Base-by-base conservation (phyloP, 2,797 vertebrate genomes). In the Crax fasciolata region DNA sequence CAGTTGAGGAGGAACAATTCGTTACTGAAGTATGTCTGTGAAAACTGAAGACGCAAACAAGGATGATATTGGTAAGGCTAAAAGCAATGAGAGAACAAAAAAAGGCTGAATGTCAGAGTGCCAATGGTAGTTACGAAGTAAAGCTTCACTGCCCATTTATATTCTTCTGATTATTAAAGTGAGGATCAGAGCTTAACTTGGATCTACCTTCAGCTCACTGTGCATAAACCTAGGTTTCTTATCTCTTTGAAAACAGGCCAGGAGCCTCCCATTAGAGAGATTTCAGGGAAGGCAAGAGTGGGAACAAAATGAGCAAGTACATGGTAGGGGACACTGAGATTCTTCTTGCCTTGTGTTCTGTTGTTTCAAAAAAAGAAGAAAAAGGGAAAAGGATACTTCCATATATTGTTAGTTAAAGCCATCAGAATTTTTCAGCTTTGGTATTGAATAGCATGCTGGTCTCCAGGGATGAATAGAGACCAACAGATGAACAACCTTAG, bases 51-150 rank as follows among this genome's bases (percentile, higher is more conserved):
- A 58, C 28, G 58, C 16, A 17, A 48, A 17, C 10, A 32, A 63
- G 41, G 18, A 32, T 32, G 30, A 8, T n/a, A 16, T 21, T 49
- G 43, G 61, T 63, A 57, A 87, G 58, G 54, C 39, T 80, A 11
- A 89, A 87, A 92, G 25, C 6, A 65, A 32, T 6, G 4, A 73
- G 61, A 75, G 38, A 62, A 20, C 18, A 58, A 82, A 75, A 52
- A 51, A 62, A 87, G 20, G 38, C 32, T 71, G 48, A 41, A 55
- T 55, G 15, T 46, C 41, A 48, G 58, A 32, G n/a, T 73, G 30
- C 27, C 44, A 6, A 0, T 39, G 49, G 51, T 52, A 55, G 27
- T 44, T 39, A 14, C 0, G 3, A 35, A 58, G 11, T 35, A 38
- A 67, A 83, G 43, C 27, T 78, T 23, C 12, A 2, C 3, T 59